Conservation (phyloP, 1,140 invertebrate species). For the Rhyzopertha dominica region DNA sequence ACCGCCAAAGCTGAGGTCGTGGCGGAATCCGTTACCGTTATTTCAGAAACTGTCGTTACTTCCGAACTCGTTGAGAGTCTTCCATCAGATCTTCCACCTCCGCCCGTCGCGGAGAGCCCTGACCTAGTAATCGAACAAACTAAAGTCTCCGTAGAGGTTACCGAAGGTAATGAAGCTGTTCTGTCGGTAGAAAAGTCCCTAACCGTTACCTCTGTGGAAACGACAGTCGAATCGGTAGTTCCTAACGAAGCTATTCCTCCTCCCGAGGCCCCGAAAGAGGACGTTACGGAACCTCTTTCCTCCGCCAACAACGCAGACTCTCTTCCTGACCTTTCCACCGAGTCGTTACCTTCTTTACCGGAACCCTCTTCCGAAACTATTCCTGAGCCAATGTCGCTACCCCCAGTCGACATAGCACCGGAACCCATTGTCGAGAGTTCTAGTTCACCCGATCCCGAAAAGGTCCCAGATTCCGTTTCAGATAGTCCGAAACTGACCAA, state of each 20-base stretch:
- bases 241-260: neutral
- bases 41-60: neutral
- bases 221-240: conserved; percentile 20
- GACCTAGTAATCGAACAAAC: neutral
- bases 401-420: conserved; percentile 40
- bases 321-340: conserved; percentile 42
- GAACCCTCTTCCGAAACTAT: conserved; percentile 42
- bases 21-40: conserved; percentile 5
- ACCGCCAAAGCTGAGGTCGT: conserved; percentile 11
- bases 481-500: conserved; percentile 34
- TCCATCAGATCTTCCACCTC: conserved; percentile 7
- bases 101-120: conserved; percentile 5
- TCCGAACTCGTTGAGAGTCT: neutral
- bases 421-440: conserved; percentile 34
- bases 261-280: neutral
- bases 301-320: conserved; percentile 32
- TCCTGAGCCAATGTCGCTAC: conserved; percentile 41
- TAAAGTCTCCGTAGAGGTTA: neutral
- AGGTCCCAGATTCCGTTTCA: conserved; percentile 14
- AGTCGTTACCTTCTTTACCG: conserved; percentile 43
- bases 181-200: conserved; percentile 4
- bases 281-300: conserved; percentile 10
- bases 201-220: conserved; percentile 10
- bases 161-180: neutral
- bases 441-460: conserved; percentile 5